Percentiles rank a stretch among this genome's conserved stretches.
phyloP scores from a whole-genome alignment of 2,888 invertebrate species.

The Danaus chrysippus region DNA sequence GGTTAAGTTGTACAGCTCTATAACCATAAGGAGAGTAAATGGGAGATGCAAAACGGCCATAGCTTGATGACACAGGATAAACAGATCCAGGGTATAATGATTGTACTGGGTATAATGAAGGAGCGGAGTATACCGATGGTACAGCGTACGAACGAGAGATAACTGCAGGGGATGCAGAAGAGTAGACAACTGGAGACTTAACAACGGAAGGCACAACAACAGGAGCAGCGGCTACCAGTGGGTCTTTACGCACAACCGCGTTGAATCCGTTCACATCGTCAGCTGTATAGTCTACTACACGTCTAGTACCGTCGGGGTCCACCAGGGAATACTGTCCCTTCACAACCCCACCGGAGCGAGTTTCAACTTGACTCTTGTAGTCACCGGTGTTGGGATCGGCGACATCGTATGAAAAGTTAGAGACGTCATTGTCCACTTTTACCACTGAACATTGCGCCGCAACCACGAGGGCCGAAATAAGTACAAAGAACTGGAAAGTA shows the following conservation, averaged over 20 bases:
- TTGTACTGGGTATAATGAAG: slow-evolving; percentile 30
- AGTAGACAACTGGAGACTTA: slow-evolving; percentile 28
- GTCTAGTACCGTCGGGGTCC: slow-evolving; percentile 61
- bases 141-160: slow-evolving; percentile 31
- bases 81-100: slow-evolving; percentile 7
- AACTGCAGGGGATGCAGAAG: slow-evolving; percentile 27
- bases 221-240: slow-evolving; percentile 26
- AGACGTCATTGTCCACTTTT: slow-evolving; percentile 57
- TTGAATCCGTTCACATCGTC: slow-evolving; percentile 62
- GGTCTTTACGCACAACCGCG: slow-evolving; percentile 59
- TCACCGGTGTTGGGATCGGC: slow-evolving; percentile 64
- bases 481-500: slow-evolving; percentile 59
- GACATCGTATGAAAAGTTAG: slow-evolving; percentile 58
- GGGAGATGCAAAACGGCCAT: neutral
- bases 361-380: slow-evolving; percentile 58
- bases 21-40: slow-evolving; percentile 8
- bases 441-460: slow-evolving; percentile 58
- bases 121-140: slow-evolving; percentile 30
- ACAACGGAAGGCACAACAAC: slow-evolving; percentile 27
- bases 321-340: slow-evolving; percentile 60
- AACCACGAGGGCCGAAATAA: slow-evolving; percentile 59
- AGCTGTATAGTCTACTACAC: slow-evolving; percentile 63
- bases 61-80: neutral
- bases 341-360: slow-evolving; percentile 56
- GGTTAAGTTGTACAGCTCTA: neutral